Conservation (phyloP, 35 echinoderm and acorn worm genomes). For the Heliocidaris erythrogramma region DNA sequence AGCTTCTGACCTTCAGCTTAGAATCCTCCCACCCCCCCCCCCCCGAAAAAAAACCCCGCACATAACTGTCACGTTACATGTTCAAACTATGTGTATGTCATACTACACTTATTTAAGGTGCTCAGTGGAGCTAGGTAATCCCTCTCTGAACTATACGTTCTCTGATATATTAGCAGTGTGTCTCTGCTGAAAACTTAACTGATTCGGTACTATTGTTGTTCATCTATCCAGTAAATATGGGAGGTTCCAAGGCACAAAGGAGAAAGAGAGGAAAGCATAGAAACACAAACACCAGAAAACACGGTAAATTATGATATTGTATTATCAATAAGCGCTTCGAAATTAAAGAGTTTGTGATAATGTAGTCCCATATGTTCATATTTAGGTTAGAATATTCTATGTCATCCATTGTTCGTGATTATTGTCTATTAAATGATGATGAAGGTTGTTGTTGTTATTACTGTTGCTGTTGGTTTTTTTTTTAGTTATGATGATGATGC, state of each 20-base stretch:
- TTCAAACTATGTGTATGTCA: too few species aligned
- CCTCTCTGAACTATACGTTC: too few species aligned
- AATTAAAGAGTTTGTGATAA: not conserved
- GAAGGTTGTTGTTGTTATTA: not conserved
- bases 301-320: not conserved
- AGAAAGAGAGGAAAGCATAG: not conserved
- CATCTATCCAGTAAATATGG: not conserved
- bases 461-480: too few species aligned
- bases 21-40: too few species aligned
- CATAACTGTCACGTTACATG: too few species aligned
- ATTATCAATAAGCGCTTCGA: not conserved
- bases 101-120: too few species aligned
- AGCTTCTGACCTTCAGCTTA: too few species aligned
- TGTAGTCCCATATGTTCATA: not conserved
- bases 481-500: not conserved
- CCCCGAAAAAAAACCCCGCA: too few species aligned
- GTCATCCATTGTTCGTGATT: not conserved
- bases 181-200: too few species aligned
- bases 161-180: too few species aligned
- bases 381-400: not conserved
- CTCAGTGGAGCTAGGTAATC: too few species aligned
- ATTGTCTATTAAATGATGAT: not conserved
- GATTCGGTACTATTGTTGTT: too few species aligned
- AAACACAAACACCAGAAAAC: not conserved
- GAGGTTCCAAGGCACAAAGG: not conserved